These are phyloP conservation scores for Agrotis puta DNA, from an alignment of 2,888 invertebrate species.

Conservation along the genomic window DNA sequence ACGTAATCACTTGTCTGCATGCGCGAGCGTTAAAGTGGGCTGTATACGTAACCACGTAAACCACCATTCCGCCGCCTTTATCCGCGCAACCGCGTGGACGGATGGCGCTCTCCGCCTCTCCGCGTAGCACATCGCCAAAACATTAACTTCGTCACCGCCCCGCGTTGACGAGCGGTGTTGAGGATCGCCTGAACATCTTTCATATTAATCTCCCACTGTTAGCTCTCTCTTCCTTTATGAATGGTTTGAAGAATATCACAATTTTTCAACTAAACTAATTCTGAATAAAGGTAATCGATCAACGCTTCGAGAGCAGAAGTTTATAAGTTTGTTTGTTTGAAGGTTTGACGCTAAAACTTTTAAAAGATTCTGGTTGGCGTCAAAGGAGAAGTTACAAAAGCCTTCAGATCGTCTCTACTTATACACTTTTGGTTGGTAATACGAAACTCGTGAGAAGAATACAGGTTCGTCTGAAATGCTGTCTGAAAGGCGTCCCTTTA, in stretches of 20 bases:
- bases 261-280: conserved; percentile 65
- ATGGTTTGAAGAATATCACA: conserved; percentile 40
- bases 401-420: conserved; percentile 67
- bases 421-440: conserved; percentile 73
- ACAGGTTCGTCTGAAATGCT: conserved; percentile 68
- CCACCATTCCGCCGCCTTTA: too few species aligned
- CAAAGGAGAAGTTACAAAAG: conserved; percentile 73
- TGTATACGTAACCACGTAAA: too few species aligned
- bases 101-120: too few species aligned
- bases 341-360: conserved; percentile 72
- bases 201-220: conserved; percentile 27
- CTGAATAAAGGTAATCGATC: conserved; percentile 73
- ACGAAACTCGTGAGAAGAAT: conserved; percentile 80
- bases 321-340: conserved; percentile 65
- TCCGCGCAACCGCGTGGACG: too few species aligned
- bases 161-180: too few species aligned
- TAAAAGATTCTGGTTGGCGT: conserved; percentile 68
- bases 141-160: too few species aligned
- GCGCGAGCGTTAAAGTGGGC: too few species aligned
- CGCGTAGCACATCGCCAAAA: too few species aligned
- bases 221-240: conserved; percentile 24
- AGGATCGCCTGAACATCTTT: conserved; percentile 6
- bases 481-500: conserved; percentile 64
- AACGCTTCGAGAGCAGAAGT: conserved; percentile 68
- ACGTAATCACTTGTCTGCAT: too few species aligned